Base-by-base conservation (phyloP, 2,888 invertebrate genomes). In the Cephus runcator region DNA sequence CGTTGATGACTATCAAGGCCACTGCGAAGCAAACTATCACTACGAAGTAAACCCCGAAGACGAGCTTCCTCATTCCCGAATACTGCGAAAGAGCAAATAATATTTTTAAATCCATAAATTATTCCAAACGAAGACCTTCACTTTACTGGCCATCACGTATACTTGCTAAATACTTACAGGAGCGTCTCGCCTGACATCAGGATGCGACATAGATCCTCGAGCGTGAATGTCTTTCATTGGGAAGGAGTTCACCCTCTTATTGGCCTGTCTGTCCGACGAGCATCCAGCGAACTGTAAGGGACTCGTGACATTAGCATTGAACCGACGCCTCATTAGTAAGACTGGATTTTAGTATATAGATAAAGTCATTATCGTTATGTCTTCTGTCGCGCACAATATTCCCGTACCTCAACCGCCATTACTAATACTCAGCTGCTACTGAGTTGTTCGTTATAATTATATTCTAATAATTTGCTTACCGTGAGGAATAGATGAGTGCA, bases 401-500 rank as follows among this genome's bases (percentile, higher is more conserved):
- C 36, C 9, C 23, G 1, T 69, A 30, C 6, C 12, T 69, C 30
- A 12, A 69, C 4, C 23, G 12, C 4, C 69, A 30, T 31, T 30
- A 69, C 30, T 69, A 33, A 69, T 30, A 69, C 1, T 33, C 40
- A 15, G 15, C 40, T 6, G 6, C 0, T 15, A 40, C 40, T 6
- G 15, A 40, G 15, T 15, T 15, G 4, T 15, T 15, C 1, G 15
- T 15, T 40, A 40, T 40, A 40, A 40, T 40, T 1, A 15, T 30
- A 69, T 69, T 30, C 30, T 30, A 12, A 69, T 30, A 12, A 30
- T 69, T 69, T 76, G 92, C 95, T 95, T 93, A 97, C 97, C 90
- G 97, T 96, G 81, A 97, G 94, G 78, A 98, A 93, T 71, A 98
- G 91, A 91, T 99, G 98, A 89, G 97, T 95, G 79, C 97, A 90